These are phyloP conservation scores for Copidosoma floridanum DNA, from an alignment of 1,140 invertebrate species.

Conservation along the genomic window DNA sequence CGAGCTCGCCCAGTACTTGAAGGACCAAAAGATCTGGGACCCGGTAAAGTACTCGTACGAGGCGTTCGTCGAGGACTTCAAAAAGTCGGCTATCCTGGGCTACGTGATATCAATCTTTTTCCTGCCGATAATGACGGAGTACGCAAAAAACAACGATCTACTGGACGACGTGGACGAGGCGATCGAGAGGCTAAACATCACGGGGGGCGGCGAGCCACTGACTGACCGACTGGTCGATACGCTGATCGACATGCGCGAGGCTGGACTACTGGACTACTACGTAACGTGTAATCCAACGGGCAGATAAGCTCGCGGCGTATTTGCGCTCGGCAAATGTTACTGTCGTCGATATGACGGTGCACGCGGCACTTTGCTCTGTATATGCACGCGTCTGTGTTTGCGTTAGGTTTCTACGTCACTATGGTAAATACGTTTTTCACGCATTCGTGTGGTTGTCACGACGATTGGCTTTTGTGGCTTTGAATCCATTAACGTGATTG, in stretches of 20 bases:
- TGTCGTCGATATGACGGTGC: too few species aligned
- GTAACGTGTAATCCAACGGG: neutral
- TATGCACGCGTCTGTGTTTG: too few species aligned
- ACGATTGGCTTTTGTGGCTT: too few species aligned
- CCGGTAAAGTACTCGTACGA: constrained; percentile 35
- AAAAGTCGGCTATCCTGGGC: constrained; percentile 39
- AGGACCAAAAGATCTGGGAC: constrained; percentile 22
- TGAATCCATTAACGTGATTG: too few species aligned
- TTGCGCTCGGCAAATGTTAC: too few species aligned
- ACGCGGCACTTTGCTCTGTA: too few species aligned
- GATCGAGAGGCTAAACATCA: accelerated
- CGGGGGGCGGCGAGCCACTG: constrained; percentile 31
- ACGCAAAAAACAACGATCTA: neutral
- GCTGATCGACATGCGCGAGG: constrained; percentile 32
- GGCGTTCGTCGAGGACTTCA: constrained; percentile 41
- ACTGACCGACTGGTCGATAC: constrained; percentile 33
- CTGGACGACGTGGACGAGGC: neutral
- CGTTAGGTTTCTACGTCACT: too few species aligned
- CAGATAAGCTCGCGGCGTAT: neutral
- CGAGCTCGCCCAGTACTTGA: constrained; percentile 27
- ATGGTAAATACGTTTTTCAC: too few species aligned
- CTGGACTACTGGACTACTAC: constrained; percentile 22
- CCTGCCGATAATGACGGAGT: constrained; percentile 31
- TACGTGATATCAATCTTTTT: constrained; percentile 42
- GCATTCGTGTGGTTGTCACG: too few species aligned